Base-by-base conservation (phyloP, 2,113 vertebrate species). In the Callaeas wilsoni region DNA sequence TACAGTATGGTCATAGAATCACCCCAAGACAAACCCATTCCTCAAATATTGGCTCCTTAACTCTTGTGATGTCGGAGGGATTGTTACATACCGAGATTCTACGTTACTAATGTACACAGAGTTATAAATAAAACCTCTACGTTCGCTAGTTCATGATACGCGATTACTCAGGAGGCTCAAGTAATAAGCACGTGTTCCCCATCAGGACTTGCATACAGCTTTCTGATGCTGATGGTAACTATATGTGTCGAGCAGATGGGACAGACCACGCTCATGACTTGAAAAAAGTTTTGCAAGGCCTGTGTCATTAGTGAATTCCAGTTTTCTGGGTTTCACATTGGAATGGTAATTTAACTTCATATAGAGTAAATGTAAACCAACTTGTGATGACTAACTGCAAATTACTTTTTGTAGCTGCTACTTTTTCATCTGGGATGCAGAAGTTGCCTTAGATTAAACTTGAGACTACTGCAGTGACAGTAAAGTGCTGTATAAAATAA, bases 341-440 rank as follows among this genome's bases (percentile, higher is more conserved):
- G 46, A 96, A 57, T 59, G 33, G 41, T 77, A 62, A 80, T 87
- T 71, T 69, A 82, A 74, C 70, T 90, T 96, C 42, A 47, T 59
- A 94, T 9, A 67, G 33, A 80, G 53, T 88, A 91, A 91, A 90
- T 80, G 71, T 86, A 93, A 96, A 85, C 70, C 70, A 95, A 93
- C 42, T 96, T 77, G 33, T 70, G 67, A 80, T 77, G 84, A 88
- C 74, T 91, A 90, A 67, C 70, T 88, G 91, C 74, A 94, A 96
- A 95, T 93, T 95, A 70, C 70, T 90, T 87, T 80, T 83, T 10
- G 33, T 80, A 90, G 37, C 80, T 83, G 81, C 84, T 91, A 87
- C 84, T 94, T 91, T 89, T 85, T 93, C 87, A 95, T 30, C 62
- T 95, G 68, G 46, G 81, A 63, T 89, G 87, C 78, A 93, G 87